These are phyloP conservation scores for Crotalus helleri DNA, from an alignment of 2,113 vertebrate genomes.

Conservation along the genomic window DNA sequence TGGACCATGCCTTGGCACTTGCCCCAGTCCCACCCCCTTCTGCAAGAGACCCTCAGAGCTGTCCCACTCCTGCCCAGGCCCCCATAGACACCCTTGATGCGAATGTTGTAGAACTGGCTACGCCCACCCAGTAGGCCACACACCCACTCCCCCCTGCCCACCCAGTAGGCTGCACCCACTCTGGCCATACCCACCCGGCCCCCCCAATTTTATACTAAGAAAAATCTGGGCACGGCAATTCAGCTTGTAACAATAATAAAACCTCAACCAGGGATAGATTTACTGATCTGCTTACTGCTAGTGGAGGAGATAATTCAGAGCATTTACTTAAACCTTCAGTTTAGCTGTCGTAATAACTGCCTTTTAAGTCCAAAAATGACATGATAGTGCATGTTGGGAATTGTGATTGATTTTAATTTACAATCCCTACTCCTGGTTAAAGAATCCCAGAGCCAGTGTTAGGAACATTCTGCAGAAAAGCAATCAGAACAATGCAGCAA, in stretches of 20 bases:
- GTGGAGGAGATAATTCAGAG: background rate
- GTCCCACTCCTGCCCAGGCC: no score
- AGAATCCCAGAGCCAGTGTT: background rate
- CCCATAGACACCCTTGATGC: no score
- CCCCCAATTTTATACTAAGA: fast-evolving
- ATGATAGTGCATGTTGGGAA: slow-evolving; percentile 4
- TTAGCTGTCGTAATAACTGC: slow-evolving; percentile 24
- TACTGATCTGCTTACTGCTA: slow-evolving; percentile 8
- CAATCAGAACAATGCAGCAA: slow-evolving; percentile 14
- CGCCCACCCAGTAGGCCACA: no score
- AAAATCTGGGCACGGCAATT: background rate
- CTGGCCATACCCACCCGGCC: no score
- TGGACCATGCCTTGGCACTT: no score
- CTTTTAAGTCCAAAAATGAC: background rate
- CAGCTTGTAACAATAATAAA: slow-evolving; percentile 13
- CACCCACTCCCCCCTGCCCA: no score
- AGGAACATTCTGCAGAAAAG: background rate
- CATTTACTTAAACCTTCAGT: slow-evolving; percentile 20
- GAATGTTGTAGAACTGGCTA: no score
- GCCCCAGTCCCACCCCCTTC: no score
- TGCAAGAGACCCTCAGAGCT: no score
- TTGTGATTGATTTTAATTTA: background rate
- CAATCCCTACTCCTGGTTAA: slow-evolving; percentile 6
- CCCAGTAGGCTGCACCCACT: no score
- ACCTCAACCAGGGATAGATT: slow-evolving; percentile 17